phyloP scores from a whole-genome alignment of 2,113 vertebrate genomes.

The Pithys albifrons region DNA sequence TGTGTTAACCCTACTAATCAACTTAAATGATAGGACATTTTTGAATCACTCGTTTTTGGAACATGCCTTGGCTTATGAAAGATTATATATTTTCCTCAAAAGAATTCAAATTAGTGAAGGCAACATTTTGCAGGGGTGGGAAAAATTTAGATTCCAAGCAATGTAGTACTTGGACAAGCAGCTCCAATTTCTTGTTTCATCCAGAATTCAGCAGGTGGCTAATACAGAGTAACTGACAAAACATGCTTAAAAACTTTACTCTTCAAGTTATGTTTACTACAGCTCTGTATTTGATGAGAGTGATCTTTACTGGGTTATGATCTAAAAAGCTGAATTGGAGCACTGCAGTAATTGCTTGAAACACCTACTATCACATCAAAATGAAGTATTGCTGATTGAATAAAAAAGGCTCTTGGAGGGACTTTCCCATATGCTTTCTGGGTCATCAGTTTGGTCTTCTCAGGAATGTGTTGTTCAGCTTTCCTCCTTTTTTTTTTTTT shows the following conservation, averaged over 20 bases:
- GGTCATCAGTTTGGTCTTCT: conserved; percentile 11
- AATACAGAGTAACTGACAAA: neutral
- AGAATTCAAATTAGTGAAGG: neutral
- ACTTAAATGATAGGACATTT: neutral
- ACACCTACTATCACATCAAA: neutral
- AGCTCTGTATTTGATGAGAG: neutral
- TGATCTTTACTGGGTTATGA: neutral
- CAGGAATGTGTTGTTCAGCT: neutral
- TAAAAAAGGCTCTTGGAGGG: neutral
- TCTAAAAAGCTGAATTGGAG: neutral
- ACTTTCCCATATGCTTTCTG: conserved; percentile 7
- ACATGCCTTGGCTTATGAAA: neutral
- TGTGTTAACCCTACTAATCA: neutral
- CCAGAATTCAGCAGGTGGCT: neutral
- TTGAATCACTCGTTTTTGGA: neutral
- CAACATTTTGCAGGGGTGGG: neutral
- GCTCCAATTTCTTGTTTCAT: neutral
- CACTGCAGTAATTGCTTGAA: neutral
- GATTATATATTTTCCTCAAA: neutral
- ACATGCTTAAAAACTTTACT: neutral
- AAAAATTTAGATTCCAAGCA: neutral
- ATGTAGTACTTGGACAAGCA: neutral
- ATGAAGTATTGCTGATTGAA: neutral
- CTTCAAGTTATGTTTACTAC: neutral
- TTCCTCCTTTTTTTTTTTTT: neutral